Conservation (phyloP, 2,888 invertebrate species). For the Kryphioiulus occultus region DNA sequence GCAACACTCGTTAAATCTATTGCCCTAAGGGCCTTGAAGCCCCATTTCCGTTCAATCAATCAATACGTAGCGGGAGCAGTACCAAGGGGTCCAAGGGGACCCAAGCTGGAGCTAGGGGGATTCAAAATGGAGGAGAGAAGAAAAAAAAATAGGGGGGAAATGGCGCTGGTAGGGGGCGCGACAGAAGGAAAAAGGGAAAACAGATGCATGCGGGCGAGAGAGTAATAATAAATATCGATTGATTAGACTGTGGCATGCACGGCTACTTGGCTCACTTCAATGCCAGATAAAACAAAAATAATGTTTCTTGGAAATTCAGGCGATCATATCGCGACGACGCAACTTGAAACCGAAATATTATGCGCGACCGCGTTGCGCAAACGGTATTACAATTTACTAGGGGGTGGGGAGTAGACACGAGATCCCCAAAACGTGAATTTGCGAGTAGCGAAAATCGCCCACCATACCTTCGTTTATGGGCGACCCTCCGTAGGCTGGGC, state of each 20-base stretch:
- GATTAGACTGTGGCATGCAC: background rate
- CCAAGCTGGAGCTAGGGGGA: background rate
- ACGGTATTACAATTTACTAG: background rate
- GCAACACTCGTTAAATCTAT: background rate
- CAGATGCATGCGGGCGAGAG: background rate
- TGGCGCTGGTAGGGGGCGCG: background rate
- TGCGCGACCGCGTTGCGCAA: background rate
- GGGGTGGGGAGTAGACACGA: background rate
- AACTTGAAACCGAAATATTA: background rate
- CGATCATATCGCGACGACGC: background rate
- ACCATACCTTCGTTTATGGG: background rate
- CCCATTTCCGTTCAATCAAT: conserved; percentile 5
- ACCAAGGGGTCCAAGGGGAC: background rate
- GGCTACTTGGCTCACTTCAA: background rate
- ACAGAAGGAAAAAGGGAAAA: background rate
- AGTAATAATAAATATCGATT: background rate
- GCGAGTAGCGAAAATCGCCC: background rate
- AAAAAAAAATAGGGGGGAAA: background rate
- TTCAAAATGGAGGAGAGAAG: background rate
- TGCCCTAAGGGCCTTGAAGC: background rate
- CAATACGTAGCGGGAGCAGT: background rate
- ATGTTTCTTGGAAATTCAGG: background rate
- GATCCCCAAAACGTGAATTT: background rate
- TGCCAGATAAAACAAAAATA: background rate
- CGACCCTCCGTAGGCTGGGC: background rate